phyloP scores from a whole-genome alignment of 2,797 vertebrate species.

The Sphaeramia orbicularis region DNA sequence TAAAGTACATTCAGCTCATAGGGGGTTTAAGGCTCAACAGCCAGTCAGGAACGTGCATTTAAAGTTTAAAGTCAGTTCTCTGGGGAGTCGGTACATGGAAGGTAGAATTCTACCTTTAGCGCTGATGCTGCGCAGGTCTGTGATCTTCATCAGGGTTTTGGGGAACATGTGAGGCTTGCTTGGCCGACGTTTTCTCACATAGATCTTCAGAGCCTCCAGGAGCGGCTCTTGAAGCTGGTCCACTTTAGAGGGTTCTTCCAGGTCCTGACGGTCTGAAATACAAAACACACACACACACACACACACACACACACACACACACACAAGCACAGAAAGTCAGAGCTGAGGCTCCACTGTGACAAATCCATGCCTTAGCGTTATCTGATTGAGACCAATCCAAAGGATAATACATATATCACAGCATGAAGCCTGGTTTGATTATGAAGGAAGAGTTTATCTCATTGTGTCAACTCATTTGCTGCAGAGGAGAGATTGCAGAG shows the following conservation, averaged over 20 bases:
- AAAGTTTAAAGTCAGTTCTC: conserved; percentile 25
- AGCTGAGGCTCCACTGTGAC: conserved; percentile 13
- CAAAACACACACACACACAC: conserved; percentile 30
- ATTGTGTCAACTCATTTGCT: conserved; percentile 48
- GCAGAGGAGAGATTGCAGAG: conserved; percentile 18
- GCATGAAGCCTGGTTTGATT: conserved; percentile 33
- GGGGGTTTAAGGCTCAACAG: background rate
- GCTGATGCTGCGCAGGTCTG: conserved; percentile 97
- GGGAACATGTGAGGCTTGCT: conserved; percentile 99
- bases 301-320: conserved; percentile 27
- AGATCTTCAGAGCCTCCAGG: conserved; percentile 97
- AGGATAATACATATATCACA: conserved; percentile 26
- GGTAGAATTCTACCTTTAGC: conserved; percentile 89
- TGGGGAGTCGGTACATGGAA: background rate
- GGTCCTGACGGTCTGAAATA: conserved; percentile 92
- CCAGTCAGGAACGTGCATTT: conserved; percentile 20
- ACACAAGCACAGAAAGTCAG: conserved; percentile 33
- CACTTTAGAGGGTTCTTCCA: conserved; percentile 96
- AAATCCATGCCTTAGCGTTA: conserved; percentile 37
- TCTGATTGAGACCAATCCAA: conserved; percentile 43
- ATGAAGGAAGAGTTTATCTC: conserved; percentile 44
- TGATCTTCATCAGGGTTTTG: conserved; percentile 99
- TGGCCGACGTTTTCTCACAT: conserved; percentile 95
- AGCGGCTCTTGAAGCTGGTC: conserved; percentile 96
- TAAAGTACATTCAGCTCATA: background rate